These are phyloP conservation scores for Zaprionus ornatus DNA, from an alignment of 1,140 invertebrate genomes.

Conservation along the genomic window DNA sequence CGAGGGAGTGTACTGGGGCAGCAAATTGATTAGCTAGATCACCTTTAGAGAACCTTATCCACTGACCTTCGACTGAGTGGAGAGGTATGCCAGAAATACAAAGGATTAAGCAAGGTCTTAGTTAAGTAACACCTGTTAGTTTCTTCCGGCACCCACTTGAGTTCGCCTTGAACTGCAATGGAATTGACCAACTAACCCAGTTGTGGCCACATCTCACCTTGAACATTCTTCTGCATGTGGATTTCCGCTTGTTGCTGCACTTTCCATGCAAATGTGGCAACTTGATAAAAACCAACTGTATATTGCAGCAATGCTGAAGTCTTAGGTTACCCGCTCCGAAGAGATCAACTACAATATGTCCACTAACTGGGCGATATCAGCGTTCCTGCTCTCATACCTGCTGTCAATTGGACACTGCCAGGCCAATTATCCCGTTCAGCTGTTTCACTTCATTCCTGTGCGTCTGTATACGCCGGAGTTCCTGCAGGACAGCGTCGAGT, in stretches of 20 bases:
- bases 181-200: constrained; percentile 48
- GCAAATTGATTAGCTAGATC: neutral
- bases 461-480: constrained; percentile 37
- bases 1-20: neutral
- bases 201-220: constrained; percentile 35
- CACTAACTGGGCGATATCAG: constrained; percentile 1
- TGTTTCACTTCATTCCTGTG: constrained; percentile 47
- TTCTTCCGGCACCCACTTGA: neutral
- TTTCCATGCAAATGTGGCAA: constrained; percentile 18
- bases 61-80: constrained; percentile 23
- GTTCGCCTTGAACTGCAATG: constrained; percentile 2
- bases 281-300: constrained; percentile 50
- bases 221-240: constrained; percentile 18
- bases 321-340: constrained; percentile 34
- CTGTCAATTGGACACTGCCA: neutral
- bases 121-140: no score
- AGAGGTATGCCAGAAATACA: neutral
- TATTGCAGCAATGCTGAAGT: constrained; percentile 24
- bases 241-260: constrained; percentile 50
- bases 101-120: neutral
- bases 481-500: constrained; percentile 14
- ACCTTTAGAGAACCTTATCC: constrained; percentile 1
- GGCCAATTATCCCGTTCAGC: constrained; percentile 13
- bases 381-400: constrained; percentile 11
- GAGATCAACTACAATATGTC: constrained; percentile 21